These are phyloP conservation scores for Periophthalmus modestus DNA, from an alignment of 2,113 vertebrate genomes.

Conservation along the genomic window DNA sequence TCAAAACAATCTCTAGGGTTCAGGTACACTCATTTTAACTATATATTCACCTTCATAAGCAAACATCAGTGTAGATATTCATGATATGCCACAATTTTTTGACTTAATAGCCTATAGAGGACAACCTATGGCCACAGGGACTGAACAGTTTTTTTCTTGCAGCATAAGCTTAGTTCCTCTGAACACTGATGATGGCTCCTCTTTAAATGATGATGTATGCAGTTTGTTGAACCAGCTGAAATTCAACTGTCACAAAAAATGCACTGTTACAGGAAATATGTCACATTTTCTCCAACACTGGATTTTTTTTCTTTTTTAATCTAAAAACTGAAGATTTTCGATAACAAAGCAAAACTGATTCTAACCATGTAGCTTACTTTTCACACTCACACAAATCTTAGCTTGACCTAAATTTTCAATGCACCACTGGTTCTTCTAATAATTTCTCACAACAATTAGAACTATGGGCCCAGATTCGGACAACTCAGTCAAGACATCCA, in stretches of 20 bases:
- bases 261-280: background rate
- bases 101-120: background rate
- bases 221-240: background rate
- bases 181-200: background rate
- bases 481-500: background rate
- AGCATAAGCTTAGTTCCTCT: background rate
- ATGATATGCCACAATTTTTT: background rate
- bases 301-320: conserved; percentile 10
- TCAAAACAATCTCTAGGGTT: background rate
- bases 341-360: conserved; percentile 3
- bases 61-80: background rate
- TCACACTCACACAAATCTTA: conserved; percentile 3
- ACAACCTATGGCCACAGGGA: background rate
- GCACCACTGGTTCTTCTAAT: background rate
- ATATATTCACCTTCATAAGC: background rate
- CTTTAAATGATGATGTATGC: background rate
- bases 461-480: background rate
- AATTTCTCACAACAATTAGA: background rate
- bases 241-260: background rate
- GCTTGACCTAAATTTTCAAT: conserved; percentile 7
- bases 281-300: background rate
- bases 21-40: too few relatives aligned
- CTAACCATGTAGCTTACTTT: too few relatives aligned
- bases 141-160: background rate
- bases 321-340: conserved; percentile 5